phyloP scores from a whole-genome alignment of 2,113 vertebrate species.

The Mus musculus region DNA sequence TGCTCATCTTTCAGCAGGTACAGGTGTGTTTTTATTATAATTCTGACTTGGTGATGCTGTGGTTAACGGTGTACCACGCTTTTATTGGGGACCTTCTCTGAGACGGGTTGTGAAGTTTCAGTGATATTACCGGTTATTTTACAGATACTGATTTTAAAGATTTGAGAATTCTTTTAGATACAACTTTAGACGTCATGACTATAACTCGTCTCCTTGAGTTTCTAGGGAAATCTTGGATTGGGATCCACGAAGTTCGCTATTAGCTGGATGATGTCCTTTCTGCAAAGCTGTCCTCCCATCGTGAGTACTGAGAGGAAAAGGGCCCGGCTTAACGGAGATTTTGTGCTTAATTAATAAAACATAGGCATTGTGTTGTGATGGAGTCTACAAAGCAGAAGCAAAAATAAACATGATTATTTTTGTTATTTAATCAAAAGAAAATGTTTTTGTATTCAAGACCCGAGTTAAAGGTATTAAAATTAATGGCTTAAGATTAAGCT shows the following conservation, averaged over 20 bases:
- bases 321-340: neutral
- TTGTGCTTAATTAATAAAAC: constrained; percentile 18
- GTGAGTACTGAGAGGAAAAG: constrained; percentile 62
- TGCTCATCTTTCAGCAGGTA: constrained; percentile 81
- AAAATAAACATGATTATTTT: constrained; percentile 23
- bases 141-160: constrained; percentile 39
- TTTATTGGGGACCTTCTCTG: neutral
- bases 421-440: constrained; percentile 54
- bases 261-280: constrained; percentile 77
- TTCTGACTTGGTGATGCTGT: neutral
- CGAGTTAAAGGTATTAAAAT: constrained; percentile 45
- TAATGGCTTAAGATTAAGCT: neutral
- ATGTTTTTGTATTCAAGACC: constrained; percentile 11
- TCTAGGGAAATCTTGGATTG: constrained; percentile 75
- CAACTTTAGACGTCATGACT: neutral
- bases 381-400: constrained; percentile 45
- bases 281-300: constrained; percentile 72
- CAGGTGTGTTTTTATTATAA: neutral
- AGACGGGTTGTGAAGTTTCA: neutral
- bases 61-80: neutral
- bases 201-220: constrained; percentile 44
- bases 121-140: neutral
- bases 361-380: neutral
- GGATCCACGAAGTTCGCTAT: constrained; percentile 66
- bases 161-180: neutral